Evolutionary conservation across 1,140 invertebrate genomes (phyloP), one percentile per base, ranked within the genome.

Genomic region (Drosophila parabipectinata): DNA sequence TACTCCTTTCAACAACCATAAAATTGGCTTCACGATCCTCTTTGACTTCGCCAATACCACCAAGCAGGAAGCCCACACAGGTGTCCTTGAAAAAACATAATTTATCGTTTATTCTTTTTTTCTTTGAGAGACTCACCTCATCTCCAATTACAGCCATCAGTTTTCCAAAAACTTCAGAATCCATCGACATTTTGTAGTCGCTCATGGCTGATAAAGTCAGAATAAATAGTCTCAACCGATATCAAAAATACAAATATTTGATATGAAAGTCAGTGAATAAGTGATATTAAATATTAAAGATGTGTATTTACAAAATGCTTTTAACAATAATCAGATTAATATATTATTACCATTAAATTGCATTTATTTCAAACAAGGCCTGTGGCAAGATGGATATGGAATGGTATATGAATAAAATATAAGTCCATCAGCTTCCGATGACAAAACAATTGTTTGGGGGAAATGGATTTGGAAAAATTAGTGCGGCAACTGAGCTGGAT

Each of bases 1-100:
- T 95, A 98, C 98, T 98, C 95, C 98, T 99, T 87, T 99, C 97
- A 9, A 99, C 98, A 26, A 99, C 98, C 95, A 99, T 95, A 91
- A 99, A 99, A 93, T 99, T 99, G 1, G 98, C 95, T 89, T 99
- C 97, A 63, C 98, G 95, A 92, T 98, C 96, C 93, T 99, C 99
- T 92, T 99, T 99, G 52, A 99, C 96, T 94, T 98, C 99, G 12
- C 99, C 99, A 91, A 99, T 97, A 55, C 99, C 99, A 51, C 99
- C 99, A 30, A 99, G 93, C 9, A 99, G 94, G 92, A 99, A 99
- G 50, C 99, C 99, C 61, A 99, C 99, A 92, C 98, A 99, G 4
- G 99, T 99, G 92, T 99, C 99, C 98, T 99, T 59, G 0, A 41
- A 34, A 7, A 26, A 44, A 9, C 2, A 30, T 24, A 37, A 48